Base-by-base conservation (phyloP, 2,113 vertebrate genomes). In the Tupaia tana region DNA sequence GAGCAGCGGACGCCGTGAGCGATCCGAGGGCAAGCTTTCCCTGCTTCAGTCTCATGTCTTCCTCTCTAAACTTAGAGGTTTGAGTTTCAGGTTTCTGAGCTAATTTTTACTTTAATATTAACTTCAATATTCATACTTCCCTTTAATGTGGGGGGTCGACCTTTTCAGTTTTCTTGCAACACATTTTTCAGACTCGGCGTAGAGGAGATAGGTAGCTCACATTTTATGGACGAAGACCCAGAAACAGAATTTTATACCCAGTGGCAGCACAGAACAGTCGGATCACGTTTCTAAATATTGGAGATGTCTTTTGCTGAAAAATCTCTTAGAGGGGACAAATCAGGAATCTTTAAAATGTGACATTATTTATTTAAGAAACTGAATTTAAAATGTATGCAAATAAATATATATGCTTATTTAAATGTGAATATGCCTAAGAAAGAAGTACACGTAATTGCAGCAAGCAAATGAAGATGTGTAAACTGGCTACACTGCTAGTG, bases 311-410 rank as follows among this genome's bases (percentile, higher is more conserved):
- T 34, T 73, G 20, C 43, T 58, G 93, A 61, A 82, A 84, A 71
- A 95, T 83, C 29, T 94, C 61, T 67, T 70, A 77, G 22, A 70
- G 9, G 52, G 14, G 56, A 9, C n/a, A 75, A n/a, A 24, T 56
- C 87, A 93, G 82, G 59, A 90, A 3, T 34, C 52, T 89, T 83
- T 91, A 27, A 89, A 67, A 52, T 94, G 52, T 56, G 89, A 69
- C 10, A 19, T 20, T 81, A 4, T 54, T 80, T 43, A 56, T 90
- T 82, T 63, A 52, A 71, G 80, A 79, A 16, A 63, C 25, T 73
- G 31, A 73, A 63, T 95, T 92, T 84, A 61, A 85, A 91, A 78
- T 86, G n/a, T 94, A 52, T 93, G 61, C 58, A 70, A 80, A 52
- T 79, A 24, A 7, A 79, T 79, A 43, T 75, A 31, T 2, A 78